These are phyloP conservation scores for Barnardius zonarius DNA, from an alignment of 2,113 vertebrate species.

Conservation along the genomic window DNA sequence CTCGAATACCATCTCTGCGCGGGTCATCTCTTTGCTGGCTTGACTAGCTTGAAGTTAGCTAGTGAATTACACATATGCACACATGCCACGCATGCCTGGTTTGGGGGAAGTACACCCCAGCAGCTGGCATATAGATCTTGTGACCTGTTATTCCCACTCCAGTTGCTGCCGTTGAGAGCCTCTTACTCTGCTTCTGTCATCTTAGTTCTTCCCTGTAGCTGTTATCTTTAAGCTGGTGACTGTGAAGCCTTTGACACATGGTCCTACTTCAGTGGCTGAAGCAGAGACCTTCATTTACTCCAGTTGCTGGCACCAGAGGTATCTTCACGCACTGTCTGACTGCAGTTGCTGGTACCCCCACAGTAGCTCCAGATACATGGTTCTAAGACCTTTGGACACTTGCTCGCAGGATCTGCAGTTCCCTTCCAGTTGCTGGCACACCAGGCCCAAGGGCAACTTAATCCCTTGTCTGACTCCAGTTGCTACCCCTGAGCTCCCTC, in stretches of 20 bases:
- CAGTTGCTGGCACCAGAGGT: not conserved
- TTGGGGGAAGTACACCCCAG: not conserved
- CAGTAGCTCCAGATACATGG: not conserved
- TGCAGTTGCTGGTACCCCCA: not conserved
- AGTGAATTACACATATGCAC: not conserved
- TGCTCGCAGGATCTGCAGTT: not conserved
- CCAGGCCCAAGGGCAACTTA: not conserved
- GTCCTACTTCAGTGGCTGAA: not conserved
- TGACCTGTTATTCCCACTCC: not conserved
- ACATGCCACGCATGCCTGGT: too few species aligned
- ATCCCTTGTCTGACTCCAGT: not conserved
- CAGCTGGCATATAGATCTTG: not conserved
- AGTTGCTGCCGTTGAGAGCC: not conserved
- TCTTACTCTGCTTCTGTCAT: not conserved
- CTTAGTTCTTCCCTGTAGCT: not conserved
- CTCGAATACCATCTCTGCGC: not conserved
- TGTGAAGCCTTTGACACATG: not conserved
- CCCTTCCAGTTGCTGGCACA: not conserved
- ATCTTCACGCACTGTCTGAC: not conserved
- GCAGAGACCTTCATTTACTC: not conserved
- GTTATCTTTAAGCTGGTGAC: not conserved
- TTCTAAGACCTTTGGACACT: fast-evolving
- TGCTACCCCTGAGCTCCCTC: not conserved
- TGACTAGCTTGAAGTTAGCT: not conserved
- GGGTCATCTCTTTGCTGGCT: not conserved